Evolutionary conservation across 2,888 invertebrate genomes (phyloP).

Genomic region (Lycophotia porphyrea): DNA sequence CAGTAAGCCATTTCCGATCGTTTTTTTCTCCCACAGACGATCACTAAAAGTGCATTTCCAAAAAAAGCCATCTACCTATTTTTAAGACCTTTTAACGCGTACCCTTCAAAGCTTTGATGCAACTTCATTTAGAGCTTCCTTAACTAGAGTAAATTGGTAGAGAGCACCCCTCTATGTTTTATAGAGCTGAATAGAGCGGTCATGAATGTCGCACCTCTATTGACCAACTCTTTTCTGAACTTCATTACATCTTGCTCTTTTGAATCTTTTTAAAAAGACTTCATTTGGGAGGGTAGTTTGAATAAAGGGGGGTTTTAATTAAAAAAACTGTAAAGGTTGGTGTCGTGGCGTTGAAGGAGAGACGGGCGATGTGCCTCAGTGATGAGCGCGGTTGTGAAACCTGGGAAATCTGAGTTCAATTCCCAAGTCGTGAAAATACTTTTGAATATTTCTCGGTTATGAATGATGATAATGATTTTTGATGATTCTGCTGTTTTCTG

Average conservation of each 20-base stretch:
- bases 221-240: constrained; percentile 55
- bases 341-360: background rate
- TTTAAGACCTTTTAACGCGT: constrained; percentile 47
- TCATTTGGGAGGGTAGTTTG: constrained; percentile 29
- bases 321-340: constrained; percentile 18
- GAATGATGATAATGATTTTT: background rate
- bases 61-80: constrained; percentile 27
- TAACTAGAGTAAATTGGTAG: constrained; percentile 55
- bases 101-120: constrained; percentile 60
- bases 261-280: constrained; percentile 49
- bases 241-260: constrained; percentile 60
- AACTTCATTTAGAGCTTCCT: constrained; percentile 56
- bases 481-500: background rate
- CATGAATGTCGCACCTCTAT: constrained; percentile 55
- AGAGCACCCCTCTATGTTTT: constrained; percentile 54
- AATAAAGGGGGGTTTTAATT: constrained; percentile 47
- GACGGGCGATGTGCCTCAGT: background rate
- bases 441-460: background rate
- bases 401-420: background rate
- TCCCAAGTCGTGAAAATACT: background rate
- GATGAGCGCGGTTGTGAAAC: background rate
- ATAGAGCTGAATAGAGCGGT: constrained; percentile 43
- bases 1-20: background rate
- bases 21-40: background rate
- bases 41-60: constrained; percentile 32